These are phyloP conservation scores for Galendromus occidentalis DNA, from an alignment of 1,140 invertebrate genomes.

Conservation along the genomic window DNA sequence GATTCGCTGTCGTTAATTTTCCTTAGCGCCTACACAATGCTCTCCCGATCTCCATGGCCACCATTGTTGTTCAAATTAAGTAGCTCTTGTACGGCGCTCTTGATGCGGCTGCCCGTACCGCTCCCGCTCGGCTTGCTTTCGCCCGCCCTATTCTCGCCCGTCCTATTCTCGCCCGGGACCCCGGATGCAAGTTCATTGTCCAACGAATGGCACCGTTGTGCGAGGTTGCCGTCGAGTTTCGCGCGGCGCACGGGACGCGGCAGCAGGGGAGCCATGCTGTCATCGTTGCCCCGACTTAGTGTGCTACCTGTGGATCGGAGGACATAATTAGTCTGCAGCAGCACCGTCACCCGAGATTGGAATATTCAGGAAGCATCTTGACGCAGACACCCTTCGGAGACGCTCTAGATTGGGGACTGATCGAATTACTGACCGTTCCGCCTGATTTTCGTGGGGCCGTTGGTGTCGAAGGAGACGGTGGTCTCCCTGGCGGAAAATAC, in stretches of 20 bases:
- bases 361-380: background rate
- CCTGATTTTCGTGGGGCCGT: background rate
- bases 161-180: too few relatives aligned
- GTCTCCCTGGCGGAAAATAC: background rate
- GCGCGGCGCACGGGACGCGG: background rate
- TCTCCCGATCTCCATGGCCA: background rate
- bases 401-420: background rate
- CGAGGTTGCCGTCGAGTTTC: background rate
- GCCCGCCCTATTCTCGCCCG: background rate
- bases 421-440: background rate
- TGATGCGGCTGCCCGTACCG: background rate
- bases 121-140: background rate
- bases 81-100: background rate
- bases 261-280: background rate
- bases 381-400: background rate
- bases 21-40: background rate
- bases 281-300: background rate
- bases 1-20: too few relatives aligned
- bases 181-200: background rate
- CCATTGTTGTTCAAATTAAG: conserved; percentile 6
- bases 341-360: background rate
- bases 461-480: background rate
- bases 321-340: background rate
- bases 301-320: too few relatives aligned
- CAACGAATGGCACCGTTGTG: background rate